Evolutionary conservation across 2,797 vertebrate species (phyloP).

Genomic region (Spea hammondii): DNA sequence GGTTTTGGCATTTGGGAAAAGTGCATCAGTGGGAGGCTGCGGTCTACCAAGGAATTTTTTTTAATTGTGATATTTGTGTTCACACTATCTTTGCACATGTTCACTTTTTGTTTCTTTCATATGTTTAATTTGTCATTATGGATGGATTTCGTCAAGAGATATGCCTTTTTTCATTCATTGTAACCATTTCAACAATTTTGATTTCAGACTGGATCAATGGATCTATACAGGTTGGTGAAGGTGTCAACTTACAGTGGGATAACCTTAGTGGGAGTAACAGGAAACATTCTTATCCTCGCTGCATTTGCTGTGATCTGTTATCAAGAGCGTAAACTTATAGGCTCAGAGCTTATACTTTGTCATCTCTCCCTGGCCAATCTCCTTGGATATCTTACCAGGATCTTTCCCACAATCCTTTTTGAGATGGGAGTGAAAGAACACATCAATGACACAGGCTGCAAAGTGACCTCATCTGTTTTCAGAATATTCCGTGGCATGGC

Average conservation of each 20-base stretch:
- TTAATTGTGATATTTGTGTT: too few species aligned
- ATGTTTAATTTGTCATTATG: too few species aligned
- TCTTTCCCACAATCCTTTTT: conserved; percentile 12
- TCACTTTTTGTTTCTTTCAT: too few species aligned
- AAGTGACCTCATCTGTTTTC: conserved; percentile 2
- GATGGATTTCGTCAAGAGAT: too few species aligned
- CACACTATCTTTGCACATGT: too few species aligned
- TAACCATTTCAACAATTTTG: background rate
- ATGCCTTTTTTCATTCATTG: too few species aligned
- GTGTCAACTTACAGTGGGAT: conserved; percentile 7
- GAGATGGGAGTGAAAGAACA: conserved; percentile 2
- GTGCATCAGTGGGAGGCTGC: too few species aligned
- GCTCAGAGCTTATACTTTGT: conserved; percentile 11
- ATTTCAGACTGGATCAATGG: background rate
- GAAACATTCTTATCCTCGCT: background rate
- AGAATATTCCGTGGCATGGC: conserved; percentile 2
- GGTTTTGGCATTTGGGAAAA: too few species aligned
- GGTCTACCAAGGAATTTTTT: too few species aligned
- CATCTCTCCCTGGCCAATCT: conserved; percentile 11
- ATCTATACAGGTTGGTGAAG: conserved; percentile 3
- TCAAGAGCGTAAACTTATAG: background rate
- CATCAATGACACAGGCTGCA: background rate
- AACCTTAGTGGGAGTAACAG: background rate
- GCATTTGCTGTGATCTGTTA: background rate
- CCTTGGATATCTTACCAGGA: conserved; percentile 12